phyloP scores from a whole-genome alignment of 2,113 vertebrate genomes.

The Scopus umbretta region DNA sequence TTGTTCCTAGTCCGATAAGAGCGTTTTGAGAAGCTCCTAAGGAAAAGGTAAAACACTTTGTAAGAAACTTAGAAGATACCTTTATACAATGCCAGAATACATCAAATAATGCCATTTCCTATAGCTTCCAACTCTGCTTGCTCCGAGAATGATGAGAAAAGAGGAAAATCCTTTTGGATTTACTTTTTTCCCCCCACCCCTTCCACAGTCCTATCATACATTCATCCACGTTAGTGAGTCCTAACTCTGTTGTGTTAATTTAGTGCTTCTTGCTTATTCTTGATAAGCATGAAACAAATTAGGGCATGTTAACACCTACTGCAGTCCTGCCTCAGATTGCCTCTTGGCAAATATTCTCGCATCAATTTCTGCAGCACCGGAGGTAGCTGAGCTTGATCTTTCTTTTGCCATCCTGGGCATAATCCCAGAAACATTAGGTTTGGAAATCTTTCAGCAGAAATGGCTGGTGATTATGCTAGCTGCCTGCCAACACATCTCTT shows the following conservation, averaged over 20 bases:
- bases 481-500: not conserved
- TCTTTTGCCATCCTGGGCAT: not conserved
- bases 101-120: not conserved
- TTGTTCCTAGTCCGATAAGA: not conserved
- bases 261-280: not conserved
- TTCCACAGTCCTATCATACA: fast-evolving
- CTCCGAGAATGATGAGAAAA: not conserved
- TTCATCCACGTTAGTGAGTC: not conserved
- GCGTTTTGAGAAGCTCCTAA: not conserved
- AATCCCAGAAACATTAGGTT: not conserved
- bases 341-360: not conserved
- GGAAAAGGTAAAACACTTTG: not conserved
- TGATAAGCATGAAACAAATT: not conserved
- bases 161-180: not conserved
- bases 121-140: not conserved
- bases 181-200: fast-evolving
- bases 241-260: not conserved
- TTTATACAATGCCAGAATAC: not conserved
- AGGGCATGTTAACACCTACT: not conserved
- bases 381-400: not conserved
- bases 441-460: constrained; percentile 37
- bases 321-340: not conserved
- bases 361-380: not conserved
- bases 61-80: not conserved
- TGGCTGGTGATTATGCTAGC: not conserved